Base-by-base conservation (phyloP, 2,797 vertebrate species). In the Coranthus polyacanthus region DNA sequence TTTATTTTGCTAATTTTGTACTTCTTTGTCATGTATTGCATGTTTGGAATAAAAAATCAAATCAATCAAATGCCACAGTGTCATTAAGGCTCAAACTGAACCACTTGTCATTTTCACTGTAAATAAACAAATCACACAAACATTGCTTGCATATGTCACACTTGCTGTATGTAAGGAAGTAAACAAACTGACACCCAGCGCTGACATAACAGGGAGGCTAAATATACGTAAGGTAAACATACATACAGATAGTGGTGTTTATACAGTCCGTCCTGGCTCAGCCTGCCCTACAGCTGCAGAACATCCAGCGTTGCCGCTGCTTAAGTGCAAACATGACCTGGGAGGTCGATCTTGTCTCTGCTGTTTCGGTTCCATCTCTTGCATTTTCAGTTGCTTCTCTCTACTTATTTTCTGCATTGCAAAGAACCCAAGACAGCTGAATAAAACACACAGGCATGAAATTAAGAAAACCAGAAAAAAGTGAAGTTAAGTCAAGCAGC, bases 291-390 rank as follows among this genome's bases (percentile, higher is more conserved):
- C 15, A 46, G 64, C 43, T 21, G 39, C 38, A 32, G 16, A 43
- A 45, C 34, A 52, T 57, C 34, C 1, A 51, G 6, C 10, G 15
- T 24, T n/a, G 32, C 39, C 6, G 41, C 54, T 45, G 56, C 24
- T 59, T 50, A 59, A 6, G 0, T 13, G 38, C 18, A 46, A 49
- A 70, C 3, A 13, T 63, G 66, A 62, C 58, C 62, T 6, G 7
- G 8, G 44, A 79, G 71, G 56, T 73, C 24, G 1, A 12, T 51
- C 12, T 38, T 22, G 18, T 62, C 66, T 71, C 12, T 32, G 20
- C 37, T 66, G 53, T 54, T 73, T 75, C 42, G 26, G 49, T 41
- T 37, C 13, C 4, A 13, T 57, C 18, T 60, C 22, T 41, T 11
- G 18, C 49, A 16, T 36, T 17, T 36, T 55, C 41, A 0, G 0